Conservation (phyloP, 2,888 invertebrate genomes). For the Aphrophora alni region DNA sequence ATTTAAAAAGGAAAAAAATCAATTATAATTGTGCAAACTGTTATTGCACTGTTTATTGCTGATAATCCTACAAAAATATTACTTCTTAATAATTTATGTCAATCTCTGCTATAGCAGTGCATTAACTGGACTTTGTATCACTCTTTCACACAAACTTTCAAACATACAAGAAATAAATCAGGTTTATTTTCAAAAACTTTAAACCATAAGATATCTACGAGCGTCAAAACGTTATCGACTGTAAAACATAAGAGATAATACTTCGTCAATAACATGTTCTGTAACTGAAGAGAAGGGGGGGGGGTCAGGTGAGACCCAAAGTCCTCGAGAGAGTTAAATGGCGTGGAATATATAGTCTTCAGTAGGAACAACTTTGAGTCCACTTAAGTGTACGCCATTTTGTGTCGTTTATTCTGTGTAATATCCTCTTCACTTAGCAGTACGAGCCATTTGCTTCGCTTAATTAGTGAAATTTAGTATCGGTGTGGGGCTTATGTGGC, state of each 20-base stretch:
- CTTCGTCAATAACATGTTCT: not conserved
- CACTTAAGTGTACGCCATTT: not conserved
- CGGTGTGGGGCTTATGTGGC: conserved; percentile 28
- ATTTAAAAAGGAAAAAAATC: too few species aligned
- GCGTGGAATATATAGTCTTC: not conserved
- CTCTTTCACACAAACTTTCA: too few species aligned
- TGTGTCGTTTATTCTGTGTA: conserved; percentile 26
- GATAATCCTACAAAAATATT: too few species aligned
- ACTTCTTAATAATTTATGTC: too few species aligned
- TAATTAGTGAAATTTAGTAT: conserved; percentile 42
- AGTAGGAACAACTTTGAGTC: not conserved
- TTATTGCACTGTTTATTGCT: too few species aligned
- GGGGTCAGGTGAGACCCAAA: not conserved
- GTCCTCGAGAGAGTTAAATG: not conserved
- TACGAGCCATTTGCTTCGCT: conserved; percentile 38
- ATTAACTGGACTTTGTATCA: too few species aligned
- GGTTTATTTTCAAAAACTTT: not conserved
- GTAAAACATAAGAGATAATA: not conserved
- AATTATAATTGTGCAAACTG: too few species aligned
- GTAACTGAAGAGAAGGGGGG: not conserved
- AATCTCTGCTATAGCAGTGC: too few species aligned
- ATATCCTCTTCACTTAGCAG: conserved; percentile 42
- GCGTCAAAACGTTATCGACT: not conserved
- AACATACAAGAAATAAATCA: not conserved
- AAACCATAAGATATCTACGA: not conserved